Conservation (phyloP, 2,797 vertebrate genomes). For the Brachyalestes nurse region DNA sequence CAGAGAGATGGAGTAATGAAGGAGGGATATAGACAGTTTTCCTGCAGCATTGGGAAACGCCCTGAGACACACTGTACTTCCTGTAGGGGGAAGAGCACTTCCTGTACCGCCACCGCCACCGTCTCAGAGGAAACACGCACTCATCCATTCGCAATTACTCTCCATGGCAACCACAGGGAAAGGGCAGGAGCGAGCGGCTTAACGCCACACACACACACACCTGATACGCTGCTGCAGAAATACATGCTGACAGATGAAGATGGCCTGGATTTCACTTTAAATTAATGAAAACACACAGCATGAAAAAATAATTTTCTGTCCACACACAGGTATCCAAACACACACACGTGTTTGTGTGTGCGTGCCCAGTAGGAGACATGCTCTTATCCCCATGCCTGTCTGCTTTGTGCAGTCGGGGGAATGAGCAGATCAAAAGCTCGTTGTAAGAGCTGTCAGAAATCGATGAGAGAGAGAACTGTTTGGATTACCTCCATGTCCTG, state of each 20-base stretch:
- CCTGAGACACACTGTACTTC: slow-evolving; percentile 70
- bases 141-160: slow-evolving; percentile 50
- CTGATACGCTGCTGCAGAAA: not conserved
- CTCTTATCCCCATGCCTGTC: slow-evolving; percentile 15
- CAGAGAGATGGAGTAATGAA: slow-evolving; percentile 18
- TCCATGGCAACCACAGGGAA: slow-evolving; percentile 56
- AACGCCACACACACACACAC: not conserved
- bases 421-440: slow-evolving; percentile 47
- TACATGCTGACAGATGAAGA: slow-evolving; percentile 1
- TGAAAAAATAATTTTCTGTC: not conserved
- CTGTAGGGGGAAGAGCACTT: slow-evolving; percentile 72
- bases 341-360: too few species aligned
- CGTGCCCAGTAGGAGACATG: not conserved
- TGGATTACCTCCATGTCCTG: slow-evolving; percentile 26
- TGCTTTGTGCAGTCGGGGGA: slow-evolving; percentile 8
- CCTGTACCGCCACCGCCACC: slow-evolving; percentile 54
- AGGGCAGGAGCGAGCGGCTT: not conserved
- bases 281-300: not conserved
- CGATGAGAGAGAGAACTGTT: slow-evolving; percentile 32
- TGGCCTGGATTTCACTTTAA: not conserved
- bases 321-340: not conserved
- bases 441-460: slow-evolving; percentile 52
- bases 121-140: slow-evolving; percentile 54
- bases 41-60: slow-evolving; percentile 63
- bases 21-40: slow-evolving; percentile 69